Evolutionary conservation across 2,113 vertebrate species (phyloP).

Genomic region (Pollachius pollachius): DNA sequence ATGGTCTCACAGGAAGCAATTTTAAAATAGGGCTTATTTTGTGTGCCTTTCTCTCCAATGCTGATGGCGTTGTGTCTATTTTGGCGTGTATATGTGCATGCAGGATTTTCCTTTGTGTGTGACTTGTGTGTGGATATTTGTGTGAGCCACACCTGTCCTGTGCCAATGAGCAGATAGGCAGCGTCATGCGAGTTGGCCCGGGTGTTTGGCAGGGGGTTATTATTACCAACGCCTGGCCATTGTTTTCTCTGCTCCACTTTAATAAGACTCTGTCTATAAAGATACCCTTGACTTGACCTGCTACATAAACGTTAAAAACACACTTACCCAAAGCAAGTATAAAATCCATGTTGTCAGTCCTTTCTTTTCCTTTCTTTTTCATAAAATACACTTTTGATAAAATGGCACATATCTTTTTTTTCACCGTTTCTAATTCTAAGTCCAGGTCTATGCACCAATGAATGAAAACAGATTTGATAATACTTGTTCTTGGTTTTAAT

Average conservation of each 20-base stretch:
- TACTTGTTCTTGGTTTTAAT: too few relatives aligned
- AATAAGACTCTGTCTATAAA: slow-evolving; percentile 52
- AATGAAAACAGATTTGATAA: too few relatives aligned
- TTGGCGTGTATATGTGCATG: neutral
- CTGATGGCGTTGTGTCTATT: neutral
- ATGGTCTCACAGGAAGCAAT: slow-evolving; percentile 40
- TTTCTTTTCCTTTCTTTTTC: neutral
- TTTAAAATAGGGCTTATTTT: slow-evolving; percentile 23
- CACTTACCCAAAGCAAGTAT: neutral
- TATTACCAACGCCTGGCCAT: slow-evolving; percentile 3
- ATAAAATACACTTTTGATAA: too few relatives aligned
- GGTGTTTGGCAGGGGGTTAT: too few relatives aligned
- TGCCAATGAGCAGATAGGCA: too few relatives aligned
- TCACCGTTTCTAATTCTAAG: too few relatives aligned
- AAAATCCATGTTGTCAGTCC: neutral
- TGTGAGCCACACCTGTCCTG: too few relatives aligned
- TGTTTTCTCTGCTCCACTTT: slow-evolving; percentile 37
- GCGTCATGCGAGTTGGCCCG: too few relatives aligned
- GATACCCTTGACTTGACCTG: slow-evolving; percentile 50
- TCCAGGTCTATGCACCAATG: too few relatives aligned
- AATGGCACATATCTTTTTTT: too few relatives aligned
- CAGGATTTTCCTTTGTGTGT: slow-evolving; percentile 33
- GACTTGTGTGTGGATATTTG: slow-evolving; percentile 10
- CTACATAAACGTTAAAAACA: slow-evolving; percentile 8
- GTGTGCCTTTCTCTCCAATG: neutral